Base-by-base conservation (phyloP, 1,140 invertebrate species). In the Lineus longissimus region DNA sequence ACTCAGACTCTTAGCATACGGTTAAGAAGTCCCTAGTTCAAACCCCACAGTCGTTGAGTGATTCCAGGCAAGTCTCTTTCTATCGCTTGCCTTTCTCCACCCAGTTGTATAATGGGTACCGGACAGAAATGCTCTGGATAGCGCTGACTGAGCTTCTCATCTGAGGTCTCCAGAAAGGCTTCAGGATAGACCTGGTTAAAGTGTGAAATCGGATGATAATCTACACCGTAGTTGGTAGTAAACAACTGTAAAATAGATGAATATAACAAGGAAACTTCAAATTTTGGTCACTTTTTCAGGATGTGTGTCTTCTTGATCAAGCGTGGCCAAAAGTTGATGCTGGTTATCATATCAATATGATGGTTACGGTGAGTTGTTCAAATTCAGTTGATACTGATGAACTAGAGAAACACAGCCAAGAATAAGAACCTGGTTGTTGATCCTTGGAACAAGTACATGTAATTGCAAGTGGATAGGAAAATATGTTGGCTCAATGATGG, bases 271-370 rank as follows among this genome's bases (percentile, higher is more conserved):
- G 60, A 25, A 27, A 4, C n/a, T 40, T 61, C 41, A 22, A 55
- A 33, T 65, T 47, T 29, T 62, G 61, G 40, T 66, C 59, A 65
- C 54, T 43, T 64, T 68, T 64, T 17, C 64, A 83, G 82, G 69
- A 77, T 23, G 69, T 71, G 59, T 60, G 70, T 61, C 79, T 85
- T 27, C 72, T 82, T 58, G 73, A 81, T 23, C 84, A 85, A 70
- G 82, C 73, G 2, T 96, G 93, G 93, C 94, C 94, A 0, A 76
- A 86, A 69, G 84, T 94, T 17, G 92, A 95, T 81, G 76, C 82
- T 23, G 76, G 89, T 65, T 94, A 88, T 41, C 54, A 61, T 19
- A 57, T 71, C n/a, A 67, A 66, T 29, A 61, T 71, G 19, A 30
- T 57, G 33, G 64, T 71, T 11, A 71, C 65, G 67, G 71, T 74